Evolutionary conservation across 2,113 vertebrate genomes (phyloP), one percentile per base, ranked within the genome.

Genomic region (Elachura formosa): DNA sequence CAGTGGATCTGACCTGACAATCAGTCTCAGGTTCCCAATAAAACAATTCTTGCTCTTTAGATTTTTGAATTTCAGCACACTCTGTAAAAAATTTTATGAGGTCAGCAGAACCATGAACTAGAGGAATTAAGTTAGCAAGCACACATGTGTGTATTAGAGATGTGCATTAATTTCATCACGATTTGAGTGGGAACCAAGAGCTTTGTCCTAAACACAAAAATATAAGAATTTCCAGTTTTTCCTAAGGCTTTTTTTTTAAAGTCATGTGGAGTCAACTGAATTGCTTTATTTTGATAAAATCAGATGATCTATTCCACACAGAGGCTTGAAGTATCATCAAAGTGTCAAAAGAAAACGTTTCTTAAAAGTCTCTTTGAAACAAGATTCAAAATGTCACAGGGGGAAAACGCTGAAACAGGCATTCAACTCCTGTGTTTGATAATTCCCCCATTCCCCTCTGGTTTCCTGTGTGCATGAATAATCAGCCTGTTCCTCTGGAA

Each of bases 311-410:
- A 84, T 94, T 96, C 84, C 83, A 94, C 90, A 94, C 83, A 94
- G 84, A 86, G 40, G 83, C 82, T 58, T 93, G 90, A 94, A 93
- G 93, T 90, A 81, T 88, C 86, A 96, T 84, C 85, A 74, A 91
- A 93, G 79, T 95, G 95, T 96, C 94, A 95, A 96, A 96, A 95
- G 94, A 95, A 95, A 96, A 92, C 55, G 83, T 77, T 88, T 71
- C 75, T 77, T n/a, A 24, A 33, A 89, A 88, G 69, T 90, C 68
- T 93, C 55, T 88, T 40, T 90, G 90, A 93, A 96, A 74, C 31
- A 28, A 85, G 75, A 95, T 58, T 96, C 83, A 72, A 93, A 90
- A 90, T 75, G 95, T 96, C 94, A 95, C 88, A 52, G 55, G 92
- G 92, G 94, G 90, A 90, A 96, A 90, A 40, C 26, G 83, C 56